These are phyloP conservation scores for Leptopilina clavipes DNA, from an alignment of 1,140 invertebrate genomes.

Conservation along the genomic window DNA sequence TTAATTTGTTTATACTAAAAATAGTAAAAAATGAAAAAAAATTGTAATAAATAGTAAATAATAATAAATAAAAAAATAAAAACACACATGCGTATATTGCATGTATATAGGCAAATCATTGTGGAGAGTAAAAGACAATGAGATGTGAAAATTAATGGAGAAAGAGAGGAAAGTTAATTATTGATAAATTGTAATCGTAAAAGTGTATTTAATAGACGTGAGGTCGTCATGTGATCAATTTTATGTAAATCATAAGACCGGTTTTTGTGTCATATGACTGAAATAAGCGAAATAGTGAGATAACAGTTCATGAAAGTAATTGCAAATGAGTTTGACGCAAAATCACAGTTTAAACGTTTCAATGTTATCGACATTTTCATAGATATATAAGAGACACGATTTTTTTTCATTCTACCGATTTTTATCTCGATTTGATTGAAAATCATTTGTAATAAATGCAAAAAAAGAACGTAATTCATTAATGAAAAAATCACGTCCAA, in stretches of 20 bases:
- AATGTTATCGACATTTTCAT: constrained; percentile 17
- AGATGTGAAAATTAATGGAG: neutral
- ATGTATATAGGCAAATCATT: too few relatives aligned
- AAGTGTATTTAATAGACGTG: neutral
- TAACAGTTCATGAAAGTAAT: constrained; percentile 19
- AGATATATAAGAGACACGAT: neutral
- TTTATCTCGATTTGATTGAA: neutral
- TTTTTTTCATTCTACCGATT: neutral
- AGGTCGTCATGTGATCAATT: constrained; percentile 21
- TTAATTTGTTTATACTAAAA: too few relatives aligned
- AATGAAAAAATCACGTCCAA: neutral
- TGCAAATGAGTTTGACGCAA: constrained; percentile 14
- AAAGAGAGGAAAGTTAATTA: neutral
- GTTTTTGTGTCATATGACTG: constrained; percentile 18
- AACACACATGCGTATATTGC: too few relatives aligned
- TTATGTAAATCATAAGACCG: constrained; percentile 30
- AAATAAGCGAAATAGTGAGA: neutral
- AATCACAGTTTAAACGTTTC: neutral
- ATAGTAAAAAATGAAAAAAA: too few relatives aligned
- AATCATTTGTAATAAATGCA: neutral
- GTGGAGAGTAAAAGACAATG: neutral
- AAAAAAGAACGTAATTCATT: neutral
- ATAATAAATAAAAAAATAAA: too few relatives aligned
- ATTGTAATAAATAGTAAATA: too few relatives aligned
- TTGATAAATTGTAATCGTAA: neutral